Evolutionary conservation across 1,140 invertebrate genomes (phyloP).

Genomic region (Hylyphantes graminicola): DNA sequence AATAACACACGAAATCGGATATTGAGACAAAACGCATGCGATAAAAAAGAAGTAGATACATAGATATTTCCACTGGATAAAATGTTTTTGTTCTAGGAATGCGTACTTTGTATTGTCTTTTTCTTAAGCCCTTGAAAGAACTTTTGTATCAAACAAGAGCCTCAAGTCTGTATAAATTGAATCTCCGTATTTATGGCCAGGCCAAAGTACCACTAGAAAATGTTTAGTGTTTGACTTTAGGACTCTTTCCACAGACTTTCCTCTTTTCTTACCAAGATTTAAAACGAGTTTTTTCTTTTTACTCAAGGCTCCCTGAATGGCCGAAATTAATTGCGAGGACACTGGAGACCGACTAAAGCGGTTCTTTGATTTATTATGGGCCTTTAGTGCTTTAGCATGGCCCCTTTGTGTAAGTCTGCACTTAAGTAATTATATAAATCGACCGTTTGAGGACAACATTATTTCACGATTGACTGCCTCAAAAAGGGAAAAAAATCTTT

Average conservation of each 20-base stretch:
- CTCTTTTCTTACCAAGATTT: background rate
- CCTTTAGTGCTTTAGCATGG: no score
- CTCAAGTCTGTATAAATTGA: conserved; percentile 28
- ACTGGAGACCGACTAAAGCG: background rate
- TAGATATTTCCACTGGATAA: conserved; percentile 12
- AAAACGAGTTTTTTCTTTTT: background rate
- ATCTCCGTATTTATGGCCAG: conserved; percentile 36
- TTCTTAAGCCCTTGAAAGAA: no score
- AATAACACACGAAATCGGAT: conserved; percentile 7
- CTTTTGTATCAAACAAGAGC: background rate
- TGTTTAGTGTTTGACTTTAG: conserved; percentile 44
- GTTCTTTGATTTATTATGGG: no score
- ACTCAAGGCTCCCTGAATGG: background rate
- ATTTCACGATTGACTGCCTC: no score
- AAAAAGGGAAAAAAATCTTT: no score
- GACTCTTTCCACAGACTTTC: background rate
- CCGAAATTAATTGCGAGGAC: conserved; percentile 4
- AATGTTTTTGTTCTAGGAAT: conserved; percentile 16
- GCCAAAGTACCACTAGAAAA: conserved; percentile 28
- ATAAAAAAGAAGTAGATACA: conserved; percentile 16
- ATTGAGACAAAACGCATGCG: conserved; percentile 6
- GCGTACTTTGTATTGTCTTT: conserved; percentile 12
- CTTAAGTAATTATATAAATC: no score
- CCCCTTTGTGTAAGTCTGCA: no score
- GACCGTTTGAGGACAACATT: no score